These are phyloP conservation scores for Nibea albiflora DNA, from an alignment of 2,113 vertebrate species.

Conservation along the genomic window DNA sequence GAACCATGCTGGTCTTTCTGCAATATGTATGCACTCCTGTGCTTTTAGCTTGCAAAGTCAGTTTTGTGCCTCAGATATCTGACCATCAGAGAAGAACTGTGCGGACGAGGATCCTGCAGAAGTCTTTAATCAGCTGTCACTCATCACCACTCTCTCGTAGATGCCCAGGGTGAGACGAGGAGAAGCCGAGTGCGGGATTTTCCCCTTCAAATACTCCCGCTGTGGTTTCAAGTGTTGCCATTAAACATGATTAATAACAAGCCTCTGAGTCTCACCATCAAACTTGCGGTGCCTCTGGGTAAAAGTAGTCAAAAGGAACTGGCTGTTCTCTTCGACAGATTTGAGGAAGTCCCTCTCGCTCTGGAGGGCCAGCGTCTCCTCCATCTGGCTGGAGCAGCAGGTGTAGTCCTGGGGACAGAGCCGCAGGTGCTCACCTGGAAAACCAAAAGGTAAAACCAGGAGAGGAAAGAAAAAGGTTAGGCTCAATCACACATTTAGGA, in stretches of 20 bases:
- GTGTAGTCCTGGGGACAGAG: slow-evolving; percentile 92
- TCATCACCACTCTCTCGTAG: slow-evolving; percentile 8
- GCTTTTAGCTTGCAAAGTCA: slow-evolving; percentile 19
- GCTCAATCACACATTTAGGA: not conserved
- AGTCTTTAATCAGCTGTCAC: slow-evolving; percentile 38
- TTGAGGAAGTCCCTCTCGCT: slow-evolving; percentile 86
- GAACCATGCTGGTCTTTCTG: slow-evolving; percentile 5
- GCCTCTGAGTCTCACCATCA: slow-evolving; percentile 84
- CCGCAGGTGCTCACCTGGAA: slow-evolving; percentile 90
- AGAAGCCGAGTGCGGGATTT: not conserved
- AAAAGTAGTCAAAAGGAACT: slow-evolving; percentile 88
- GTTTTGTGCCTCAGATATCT: slow-evolving; percentile 25
- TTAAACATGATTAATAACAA: not conserved
- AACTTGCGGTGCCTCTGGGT: slow-evolving; percentile 87
- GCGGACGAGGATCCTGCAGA: not conserved
- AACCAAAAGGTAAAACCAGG: slow-evolving; percentile 19
- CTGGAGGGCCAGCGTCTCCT: slow-evolving; percentile 87
- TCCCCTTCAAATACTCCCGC: not conserved
- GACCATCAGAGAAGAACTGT: slow-evolving; percentile 23
- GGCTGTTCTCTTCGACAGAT: slow-evolving; percentile 86
- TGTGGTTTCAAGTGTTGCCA: not conserved
- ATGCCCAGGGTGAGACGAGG: not conserved
- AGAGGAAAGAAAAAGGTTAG: not conserved
- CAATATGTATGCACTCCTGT: slow-evolving; percentile 20
- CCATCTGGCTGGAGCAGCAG: slow-evolving; percentile 91